A percentile compares a stretch with the other conserved stretches of the same genome.
Evolutionary conservation across 1,140 invertebrate species (phyloP).

Genomic region (Drosophila equinoxialis): DNA sequence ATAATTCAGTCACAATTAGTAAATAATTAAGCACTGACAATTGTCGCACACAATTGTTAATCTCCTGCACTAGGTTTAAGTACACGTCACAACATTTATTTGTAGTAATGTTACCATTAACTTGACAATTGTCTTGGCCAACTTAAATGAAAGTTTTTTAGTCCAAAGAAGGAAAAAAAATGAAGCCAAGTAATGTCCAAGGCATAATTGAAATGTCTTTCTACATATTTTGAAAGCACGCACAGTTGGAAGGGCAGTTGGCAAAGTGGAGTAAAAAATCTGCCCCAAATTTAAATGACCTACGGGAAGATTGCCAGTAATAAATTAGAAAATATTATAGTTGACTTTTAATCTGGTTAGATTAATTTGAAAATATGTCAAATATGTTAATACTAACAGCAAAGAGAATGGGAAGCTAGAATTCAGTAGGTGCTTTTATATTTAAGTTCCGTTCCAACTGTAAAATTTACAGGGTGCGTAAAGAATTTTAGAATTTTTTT

Average conservation of each 20-base stretch:
- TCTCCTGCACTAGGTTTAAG: conserved; percentile 45
- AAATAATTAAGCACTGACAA: conserved; percentile 74
- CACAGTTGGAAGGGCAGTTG: not conserved
- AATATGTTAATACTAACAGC: too few relatives aligned
- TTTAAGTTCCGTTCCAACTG: too few relatives aligned
- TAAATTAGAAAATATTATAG: not conserved
- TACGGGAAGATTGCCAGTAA: not conserved
- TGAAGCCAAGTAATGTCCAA: not conserved
- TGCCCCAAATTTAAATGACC: not conserved
- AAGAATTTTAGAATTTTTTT: too few relatives aligned
- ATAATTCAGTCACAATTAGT: conserved; percentile 77
- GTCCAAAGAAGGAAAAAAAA: not conserved
- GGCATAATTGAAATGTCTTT: conserved; percentile 10
- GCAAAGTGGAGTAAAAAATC: not conserved
- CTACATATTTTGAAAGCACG: not conserved
- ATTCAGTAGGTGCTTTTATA: too few relatives aligned
- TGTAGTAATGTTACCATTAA: conserved; percentile 34
- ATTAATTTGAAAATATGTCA: too few relatives aligned
- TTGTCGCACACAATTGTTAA: conserved; percentile 68
- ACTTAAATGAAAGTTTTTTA: not conserved
- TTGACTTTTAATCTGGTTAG: too few relatives aligned
- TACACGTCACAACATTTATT: conserved; percentile 64
- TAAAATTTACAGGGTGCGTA: too few relatives aligned
- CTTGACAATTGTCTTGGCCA: conserved; percentile 16
- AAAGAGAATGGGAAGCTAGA: too few relatives aligned